These are phyloP conservation scores for Rhagophthalmus giganteus DNA, from an alignment of 2,888 invertebrate species.

Conservation along the genomic window DNA sequence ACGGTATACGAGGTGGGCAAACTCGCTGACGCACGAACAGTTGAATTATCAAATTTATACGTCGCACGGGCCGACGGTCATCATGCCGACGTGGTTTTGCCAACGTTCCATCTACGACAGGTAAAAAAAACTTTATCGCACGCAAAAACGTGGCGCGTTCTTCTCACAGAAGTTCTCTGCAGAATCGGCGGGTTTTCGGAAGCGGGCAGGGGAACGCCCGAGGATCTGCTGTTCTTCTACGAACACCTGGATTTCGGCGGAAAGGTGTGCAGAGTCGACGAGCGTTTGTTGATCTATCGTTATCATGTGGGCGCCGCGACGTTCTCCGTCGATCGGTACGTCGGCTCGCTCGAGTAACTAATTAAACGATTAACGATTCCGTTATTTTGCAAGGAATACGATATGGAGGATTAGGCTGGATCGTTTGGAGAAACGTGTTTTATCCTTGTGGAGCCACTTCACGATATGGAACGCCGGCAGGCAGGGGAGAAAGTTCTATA, in stretches of 20 bases:
- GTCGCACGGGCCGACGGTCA: conserved; percentile 82
- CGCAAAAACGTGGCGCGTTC: too few species aligned
- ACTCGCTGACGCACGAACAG: conserved; percentile 62
- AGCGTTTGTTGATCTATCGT: conserved; percentile 68
- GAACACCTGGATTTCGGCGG: conserved; percentile 69
- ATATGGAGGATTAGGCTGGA: conserved; percentile 66
- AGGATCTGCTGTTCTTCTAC: conserved; percentile 82
- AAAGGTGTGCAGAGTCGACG: conserved; percentile 62
- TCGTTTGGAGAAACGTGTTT: conserved; percentile 59
- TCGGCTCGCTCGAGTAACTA: conserved; percentile 2
- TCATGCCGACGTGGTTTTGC: conserved; percentile 88
- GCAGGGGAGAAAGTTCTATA: conserved; percentile 72
- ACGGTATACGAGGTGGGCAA: conserved; percentile 76
- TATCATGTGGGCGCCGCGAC: conserved; percentile 71
- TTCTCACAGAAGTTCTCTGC: conserved; percentile 63
- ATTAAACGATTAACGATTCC: too few species aligned
- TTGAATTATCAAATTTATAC: conserved; percentile 71
- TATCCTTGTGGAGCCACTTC: conserved; percentile 66
- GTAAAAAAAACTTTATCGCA: too few species aligned
- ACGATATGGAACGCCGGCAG: conserved; percentile 87
- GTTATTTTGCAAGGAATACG: too few species aligned
- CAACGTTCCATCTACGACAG: conserved; percentile 65
- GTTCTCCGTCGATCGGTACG: conserved; percentile 65
- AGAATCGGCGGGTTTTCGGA: conserved; percentile 72
- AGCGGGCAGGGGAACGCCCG: conserved; percentile 71